Conservation (phyloP, 2,113 vertebrate species). For the Illadopsis cleaveri region DNA sequence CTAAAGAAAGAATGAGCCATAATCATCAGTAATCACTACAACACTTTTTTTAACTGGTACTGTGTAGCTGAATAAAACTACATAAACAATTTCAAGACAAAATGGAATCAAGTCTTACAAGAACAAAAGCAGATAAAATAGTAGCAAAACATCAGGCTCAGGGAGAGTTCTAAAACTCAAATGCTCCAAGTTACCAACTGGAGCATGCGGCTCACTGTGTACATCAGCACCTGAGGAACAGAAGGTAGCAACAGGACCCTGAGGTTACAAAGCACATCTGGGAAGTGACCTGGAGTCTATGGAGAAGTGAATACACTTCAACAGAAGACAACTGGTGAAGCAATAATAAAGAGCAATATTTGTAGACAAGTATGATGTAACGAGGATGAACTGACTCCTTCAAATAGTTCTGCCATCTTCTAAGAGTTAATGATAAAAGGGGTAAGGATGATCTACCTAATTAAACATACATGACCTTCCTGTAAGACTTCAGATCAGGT, state of each 20-base stretch:
- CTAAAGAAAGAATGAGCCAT: constrained; percentile 70
- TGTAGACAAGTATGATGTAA: background rate
- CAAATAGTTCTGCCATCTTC: background rate
- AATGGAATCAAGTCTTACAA: background rate
- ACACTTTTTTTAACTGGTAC: background rate
- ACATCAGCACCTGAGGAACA: background rate
- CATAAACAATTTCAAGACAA: background rate
- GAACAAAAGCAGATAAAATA: background rate
- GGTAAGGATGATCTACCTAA: background rate
- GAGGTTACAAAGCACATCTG: background rate
- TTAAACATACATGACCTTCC: background rate
- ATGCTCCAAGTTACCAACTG: background rate
- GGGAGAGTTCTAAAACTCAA: background rate
- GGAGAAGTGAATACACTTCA: background rate
- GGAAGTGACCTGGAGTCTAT: background rate
- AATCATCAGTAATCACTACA: background rate
- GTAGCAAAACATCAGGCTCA: background rate
- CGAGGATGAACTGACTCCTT: background rate
- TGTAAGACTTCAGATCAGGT: background rate
- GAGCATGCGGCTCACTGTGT: accelerated
- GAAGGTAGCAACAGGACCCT: background rate
- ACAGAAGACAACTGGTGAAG: background rate
- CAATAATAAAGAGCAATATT: background rate
- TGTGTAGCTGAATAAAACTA: background rate
- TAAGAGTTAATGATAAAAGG: background rate